Evolutionary conservation across 2,888 invertebrate genomes (phyloP), one percentile per base, ranked within the genome.

Genomic region (Therioaphis trifolii): DNA sequence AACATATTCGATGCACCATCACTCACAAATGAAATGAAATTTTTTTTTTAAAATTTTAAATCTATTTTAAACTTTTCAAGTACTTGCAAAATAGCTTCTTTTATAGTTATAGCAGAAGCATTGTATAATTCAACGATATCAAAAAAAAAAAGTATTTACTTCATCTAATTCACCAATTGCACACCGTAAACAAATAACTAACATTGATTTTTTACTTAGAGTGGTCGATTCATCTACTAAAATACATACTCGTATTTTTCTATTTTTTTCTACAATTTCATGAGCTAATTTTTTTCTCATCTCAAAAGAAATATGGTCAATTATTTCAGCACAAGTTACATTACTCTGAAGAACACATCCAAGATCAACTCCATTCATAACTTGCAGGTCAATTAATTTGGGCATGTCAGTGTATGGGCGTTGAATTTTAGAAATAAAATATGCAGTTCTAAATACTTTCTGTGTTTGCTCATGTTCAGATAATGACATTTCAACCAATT

Each of bases 21-120:
- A 43, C 69, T 69, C 11, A 46, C 27, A 71, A 71, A 71, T 5
- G 71, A 12, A 49, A 71, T 71, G 1, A 71, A 49, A 14, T 71
- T 71, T 71, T 27, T 71, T 71, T 71, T 71, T 43, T 49, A 71
- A 71, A 71, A 71, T 5, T 71, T 27, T 46, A 69, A 69, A 69
- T 69, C 9, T 46, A 69, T 69, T 1, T 14, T 5, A 69, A 46
- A 69, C 69, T 69, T 69, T 69, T 69, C 69, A 69, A 69, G 69
- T 69, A n/a, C 69, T 69, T 69, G 43, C 69, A 69, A 71, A 15
- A 71, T 71, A 27, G 43, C 11, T 21, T 24, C 21, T 69, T 69
- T 69, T 21, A 69, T 24, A 69, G 69, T 11, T 21, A 69, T n/a
- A 21, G 40, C 43, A 27, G 71, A 71, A 71, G 46, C 27, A 71